A percentile compares a stretch with the other conserved stretches of the same genome.
phyloP scores from a whole-genome alignment of 1,140 invertebrate genomes.

The Tribolium madens region DNA sequence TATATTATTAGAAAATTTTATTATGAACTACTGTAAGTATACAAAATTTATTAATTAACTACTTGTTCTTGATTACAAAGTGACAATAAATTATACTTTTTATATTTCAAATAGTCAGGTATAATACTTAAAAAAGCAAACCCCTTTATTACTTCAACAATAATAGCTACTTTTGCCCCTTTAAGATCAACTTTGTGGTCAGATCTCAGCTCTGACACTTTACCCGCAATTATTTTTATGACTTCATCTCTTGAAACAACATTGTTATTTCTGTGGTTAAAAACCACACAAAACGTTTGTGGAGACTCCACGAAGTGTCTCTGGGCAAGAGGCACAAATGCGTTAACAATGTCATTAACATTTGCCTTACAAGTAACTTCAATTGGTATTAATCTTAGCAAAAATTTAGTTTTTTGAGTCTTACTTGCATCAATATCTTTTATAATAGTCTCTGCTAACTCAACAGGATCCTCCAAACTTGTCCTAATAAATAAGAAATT shows the following conservation, averaged over 20 bases:
- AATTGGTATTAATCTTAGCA: slow-evolving; percentile 84
- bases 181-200: slow-evolving; percentile 83
- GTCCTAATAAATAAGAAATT: slow-evolving; percentile 89
- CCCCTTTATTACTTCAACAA: slow-evolving; percentile 82
- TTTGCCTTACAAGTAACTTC: slow-evolving; percentile 84
- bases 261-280: slow-evolving; percentile 86
- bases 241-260: slow-evolving; percentile 77
- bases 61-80: slow-evolving; percentile 14
- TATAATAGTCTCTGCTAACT: slow-evolving; percentile 75
- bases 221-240: slow-evolving; percentile 77
- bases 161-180: slow-evolving; percentile 78
- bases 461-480: slow-evolving; percentile 78
- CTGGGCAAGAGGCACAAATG: slow-evolving; percentile 77
- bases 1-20: slow-evolving; percentile 18
- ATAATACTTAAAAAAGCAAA: slow-evolving; percentile 76
- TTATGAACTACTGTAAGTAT: neutral
- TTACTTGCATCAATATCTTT: slow-evolving; percentile 61
- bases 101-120: slow-evolving; percentile 75
- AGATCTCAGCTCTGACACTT: slow-evolving; percentile 76
- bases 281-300: slow-evolving; percentile 82
- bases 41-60: neutral
- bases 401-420: slow-evolving; percentile 77
- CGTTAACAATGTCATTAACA: slow-evolving; percentile 77
- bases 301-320: slow-evolving; percentile 79
- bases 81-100: slow-evolving; percentile 76